Percentiles rank a stretch among this genome's conserved stretches.
These are phyloP conservation scores for Aplochiton taeniatus DNA, from an alignment of 2,797 vertebrate genomes.

Conservation along the genomic window DNA sequence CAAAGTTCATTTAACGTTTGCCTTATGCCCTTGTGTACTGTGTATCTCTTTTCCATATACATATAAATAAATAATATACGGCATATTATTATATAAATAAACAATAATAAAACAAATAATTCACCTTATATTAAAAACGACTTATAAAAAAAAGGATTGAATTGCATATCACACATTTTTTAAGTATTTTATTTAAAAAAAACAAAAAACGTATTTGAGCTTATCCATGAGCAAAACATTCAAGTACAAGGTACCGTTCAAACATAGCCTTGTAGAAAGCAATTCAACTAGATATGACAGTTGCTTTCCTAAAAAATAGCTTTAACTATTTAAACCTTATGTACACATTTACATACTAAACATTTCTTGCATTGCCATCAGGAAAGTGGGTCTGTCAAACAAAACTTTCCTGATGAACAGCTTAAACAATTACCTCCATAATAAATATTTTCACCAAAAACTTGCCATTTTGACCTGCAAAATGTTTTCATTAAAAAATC, in stretches of 20 bases:
- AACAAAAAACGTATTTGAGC: constrained; percentile 14
- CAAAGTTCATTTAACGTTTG: too few species aligned
- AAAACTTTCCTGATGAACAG: not conserved
- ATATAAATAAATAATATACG: too few species aligned
- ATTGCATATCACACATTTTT: too few species aligned
- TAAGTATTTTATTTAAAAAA: constrained; percentile 31
- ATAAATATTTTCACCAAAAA: constrained; percentile 14
- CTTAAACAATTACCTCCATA: not conserved
- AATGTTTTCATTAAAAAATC: not conserved
- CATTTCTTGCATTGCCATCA: not conserved
- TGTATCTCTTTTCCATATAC: too few species aligned
- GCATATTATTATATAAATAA: too few species aligned
- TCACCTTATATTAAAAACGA: too few species aligned
- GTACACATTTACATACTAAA: constrained; percentile 33
- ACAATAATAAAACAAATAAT: too few species aligned
- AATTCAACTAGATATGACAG: not conserved
- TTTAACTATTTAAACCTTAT: constrained; percentile 37
- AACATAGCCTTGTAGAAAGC: constrained; percentile 4
- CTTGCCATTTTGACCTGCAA: constrained; percentile 27
- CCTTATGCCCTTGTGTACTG: too few species aligned
- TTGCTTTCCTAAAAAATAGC: constrained; percentile 31
- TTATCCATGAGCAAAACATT: not conserved
- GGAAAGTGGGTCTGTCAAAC: constrained; percentile 3
- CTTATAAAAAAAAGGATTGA: too few species aligned
- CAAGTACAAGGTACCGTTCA: not conserved